Conservation (phyloP, 2,113 vertebrate species). For the Thamnophis sirtalis region DNA sequence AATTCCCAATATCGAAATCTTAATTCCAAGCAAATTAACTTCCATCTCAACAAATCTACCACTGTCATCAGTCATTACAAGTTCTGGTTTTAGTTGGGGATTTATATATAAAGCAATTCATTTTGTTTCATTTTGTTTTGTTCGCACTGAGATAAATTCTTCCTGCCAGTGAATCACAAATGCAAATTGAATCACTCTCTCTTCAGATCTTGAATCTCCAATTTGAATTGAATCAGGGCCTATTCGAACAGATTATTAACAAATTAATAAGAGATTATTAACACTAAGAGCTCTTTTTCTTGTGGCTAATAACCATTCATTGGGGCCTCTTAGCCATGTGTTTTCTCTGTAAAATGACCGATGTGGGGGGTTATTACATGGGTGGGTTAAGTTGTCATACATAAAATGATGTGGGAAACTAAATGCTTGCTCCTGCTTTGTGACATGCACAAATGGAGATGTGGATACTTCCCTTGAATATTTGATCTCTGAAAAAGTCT, state of each 20-base stretch:
- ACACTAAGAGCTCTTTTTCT: background rate
- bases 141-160: background rate
- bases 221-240: background rate
- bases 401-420: background rate
- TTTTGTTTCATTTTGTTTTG: background rate
- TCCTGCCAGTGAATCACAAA: background rate
- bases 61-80: background rate
- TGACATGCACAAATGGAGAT: background rate
- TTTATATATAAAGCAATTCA: background rate
- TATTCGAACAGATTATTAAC: background rate
- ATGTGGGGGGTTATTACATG: background rate
- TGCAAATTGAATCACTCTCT: background rate
- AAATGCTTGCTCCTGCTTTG: background rate
- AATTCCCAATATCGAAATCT: background rate
- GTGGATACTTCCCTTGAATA: background rate
- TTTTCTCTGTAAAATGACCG: background rate
- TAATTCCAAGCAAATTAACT: background rate
- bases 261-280: background rate
- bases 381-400: background rate
- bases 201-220: background rate
- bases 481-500: background rate
- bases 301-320: background rate
- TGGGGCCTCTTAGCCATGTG: background rate
- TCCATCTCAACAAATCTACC: background rate
- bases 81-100: background rate